Percentiles rank a stretch among this genome's conserved stretches.
phyloP scores from a whole-genome alignment of 2,888 invertebrate genomes.

The Rhaphigaster nebulosa region DNA sequence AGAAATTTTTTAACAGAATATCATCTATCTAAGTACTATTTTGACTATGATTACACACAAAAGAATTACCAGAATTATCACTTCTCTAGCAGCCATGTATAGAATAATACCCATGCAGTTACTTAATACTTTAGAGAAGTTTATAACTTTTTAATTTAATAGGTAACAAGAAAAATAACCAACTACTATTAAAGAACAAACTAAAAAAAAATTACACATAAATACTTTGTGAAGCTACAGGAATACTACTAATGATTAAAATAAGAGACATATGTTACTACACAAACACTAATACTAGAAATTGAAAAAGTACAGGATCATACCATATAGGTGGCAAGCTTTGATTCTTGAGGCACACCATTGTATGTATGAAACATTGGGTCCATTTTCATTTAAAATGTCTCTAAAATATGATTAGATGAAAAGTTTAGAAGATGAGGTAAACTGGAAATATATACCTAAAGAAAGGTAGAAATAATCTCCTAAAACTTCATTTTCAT shows the following conservation, averaged over 20 bases:
- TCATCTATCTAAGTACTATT: background rate
- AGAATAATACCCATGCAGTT: conserved; percentile 67
- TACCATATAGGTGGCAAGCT: conserved; percentile 89
- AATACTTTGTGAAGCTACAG: conserved; percentile 9
- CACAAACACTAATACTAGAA: conserved; percentile 1
- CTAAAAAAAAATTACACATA: conserved; percentile 6
- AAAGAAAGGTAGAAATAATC: background rate
- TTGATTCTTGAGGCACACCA: conserved; percentile 87
- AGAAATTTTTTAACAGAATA: conserved; percentile 40
- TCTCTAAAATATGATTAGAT: conserved; percentile 5
- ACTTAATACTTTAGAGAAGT: conserved; percentile 4
- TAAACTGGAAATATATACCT: background rate
- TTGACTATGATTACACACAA: background rate
- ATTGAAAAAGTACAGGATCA: conserved; percentile 50
- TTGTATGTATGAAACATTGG: conserved; percentile 80
- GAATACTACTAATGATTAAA: conserved; percentile 34
- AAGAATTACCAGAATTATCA: conserved; percentile 50
- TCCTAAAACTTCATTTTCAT: background rate
- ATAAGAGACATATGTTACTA: conserved; percentile 40
- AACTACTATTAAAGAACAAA: background rate
- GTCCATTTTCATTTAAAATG: conserved; percentile 74
- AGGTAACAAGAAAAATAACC: background rate
- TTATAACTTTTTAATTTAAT: background rate
- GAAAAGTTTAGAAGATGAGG: conserved; percentile 23
- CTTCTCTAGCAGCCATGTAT: conserved; percentile 61